A percentile compares a stretch with the other conserved stretches of the same genome.
Evolutionary conservation across 1,140 invertebrate species (phyloP).

Genomic region (Berghia stephanieae): DNA sequence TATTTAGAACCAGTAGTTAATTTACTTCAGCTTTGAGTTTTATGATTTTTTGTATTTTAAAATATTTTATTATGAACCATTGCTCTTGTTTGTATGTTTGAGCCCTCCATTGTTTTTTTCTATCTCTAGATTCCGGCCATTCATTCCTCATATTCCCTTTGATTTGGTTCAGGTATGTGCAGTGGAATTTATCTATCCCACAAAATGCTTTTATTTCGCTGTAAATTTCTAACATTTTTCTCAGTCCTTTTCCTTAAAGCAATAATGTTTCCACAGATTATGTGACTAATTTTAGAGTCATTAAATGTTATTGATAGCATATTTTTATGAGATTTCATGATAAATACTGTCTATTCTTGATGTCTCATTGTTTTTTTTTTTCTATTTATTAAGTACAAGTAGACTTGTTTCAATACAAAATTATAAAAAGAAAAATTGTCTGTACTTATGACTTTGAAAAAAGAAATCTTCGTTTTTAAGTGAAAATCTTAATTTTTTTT

Average conservation of each 20-base stretch:
- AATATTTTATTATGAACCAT: neutral
- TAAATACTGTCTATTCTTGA: too few relatives aligned
- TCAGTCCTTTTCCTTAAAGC: neutral
- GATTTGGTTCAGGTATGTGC: slow-evolving; percentile 77
- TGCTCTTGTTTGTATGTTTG: neutral
- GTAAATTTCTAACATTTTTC: slow-evolving; percentile 4
- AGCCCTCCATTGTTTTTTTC: slow-evolving; percentile 25
- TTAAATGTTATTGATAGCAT: neutral
- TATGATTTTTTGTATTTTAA: neutral
- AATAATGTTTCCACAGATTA: too few relatives aligned
- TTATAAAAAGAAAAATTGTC: neutral
- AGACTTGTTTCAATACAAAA: neutral
- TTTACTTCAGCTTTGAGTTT: neutral
- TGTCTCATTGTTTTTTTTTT: too few relatives aligned
- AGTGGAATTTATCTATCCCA: neutral
- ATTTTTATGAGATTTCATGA: too few relatives aligned
- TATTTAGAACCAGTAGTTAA: neutral
- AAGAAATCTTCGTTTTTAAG: neutral
- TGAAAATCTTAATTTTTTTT: too few relatives aligned
- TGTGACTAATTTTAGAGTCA: neutral
- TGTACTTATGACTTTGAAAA: neutral
- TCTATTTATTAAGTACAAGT: slow-evolving; percentile 8
- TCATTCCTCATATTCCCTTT: slow-evolving; percentile 83
- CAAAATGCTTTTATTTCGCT: slow-evolving; percentile 15
- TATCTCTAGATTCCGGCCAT: slow-evolving; percentile 57